These are phyloP conservation scores for Panopea generosa DNA, from an alignment of 2,888 invertebrate genomes.

Conservation along the genomic window DNA sequence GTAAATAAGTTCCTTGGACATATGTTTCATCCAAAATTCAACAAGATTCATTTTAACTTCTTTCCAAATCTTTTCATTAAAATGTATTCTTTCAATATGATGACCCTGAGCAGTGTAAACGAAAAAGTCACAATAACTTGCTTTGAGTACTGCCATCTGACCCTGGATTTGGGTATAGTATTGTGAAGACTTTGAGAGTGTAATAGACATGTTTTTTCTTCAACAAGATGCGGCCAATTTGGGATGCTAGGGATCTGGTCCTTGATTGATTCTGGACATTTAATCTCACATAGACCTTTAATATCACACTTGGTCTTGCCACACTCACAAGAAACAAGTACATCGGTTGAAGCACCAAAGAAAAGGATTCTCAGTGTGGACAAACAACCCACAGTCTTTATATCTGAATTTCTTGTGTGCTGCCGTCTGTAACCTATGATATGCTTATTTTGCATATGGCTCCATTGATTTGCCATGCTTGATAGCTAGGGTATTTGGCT, in stretches of 20 bases:
- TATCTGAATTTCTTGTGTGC: background rate
- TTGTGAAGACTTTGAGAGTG: background rate
- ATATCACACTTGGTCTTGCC: too few relatives aligned
- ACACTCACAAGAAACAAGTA: slow-evolving; percentile 4
- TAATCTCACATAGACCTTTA: slow-evolving; percentile 25
- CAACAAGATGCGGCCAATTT: slow-evolving; percentile 11
- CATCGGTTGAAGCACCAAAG: slow-evolving; percentile 15
- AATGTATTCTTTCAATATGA: background rate
- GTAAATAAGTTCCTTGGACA: background rate
- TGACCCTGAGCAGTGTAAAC: slow-evolving; percentile 15
- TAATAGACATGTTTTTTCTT: background rate
- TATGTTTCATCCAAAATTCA: slow-evolving; percentile 13
- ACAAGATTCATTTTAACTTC: slow-evolving; percentile 1
- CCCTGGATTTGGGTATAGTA: slow-evolving; percentile 21
- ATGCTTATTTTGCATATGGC: slow-evolving; percentile 16
- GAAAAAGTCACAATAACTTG: slow-evolving; percentile 25
- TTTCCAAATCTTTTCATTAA: slow-evolving; percentile 16
- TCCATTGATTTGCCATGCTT: slow-evolving; percentile 24
- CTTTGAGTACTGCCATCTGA: slow-evolving; percentile 18
- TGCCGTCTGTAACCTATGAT: background rate
- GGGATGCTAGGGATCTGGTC: background rate
- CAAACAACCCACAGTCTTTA: slow-evolving; percentile 6
- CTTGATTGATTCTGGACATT: slow-evolving; percentile 15
- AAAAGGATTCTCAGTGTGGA: background rate
- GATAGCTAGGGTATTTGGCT: background rate